phyloP scores from a whole-genome alignment of 2,888 invertebrate species.

The Cyaniris semiargus region DNA sequence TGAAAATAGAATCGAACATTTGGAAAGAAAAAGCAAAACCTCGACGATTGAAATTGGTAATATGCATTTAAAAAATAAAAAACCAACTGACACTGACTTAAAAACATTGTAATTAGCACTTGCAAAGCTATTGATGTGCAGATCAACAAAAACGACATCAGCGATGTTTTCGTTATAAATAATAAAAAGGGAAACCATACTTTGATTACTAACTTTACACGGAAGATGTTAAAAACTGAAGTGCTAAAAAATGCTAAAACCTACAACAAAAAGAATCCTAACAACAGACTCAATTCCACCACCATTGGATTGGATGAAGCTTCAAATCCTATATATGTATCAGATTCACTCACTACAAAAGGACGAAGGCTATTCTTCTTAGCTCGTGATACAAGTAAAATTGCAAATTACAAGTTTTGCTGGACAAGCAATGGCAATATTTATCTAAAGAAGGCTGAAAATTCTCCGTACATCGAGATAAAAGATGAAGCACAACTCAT shows the following conservation, averaged over 20 bases:
- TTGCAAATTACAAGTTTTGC: constrained; percentile 2
- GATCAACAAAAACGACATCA: neutral
- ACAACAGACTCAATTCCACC: neutral
- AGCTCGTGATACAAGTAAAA: constrained; percentile 18
- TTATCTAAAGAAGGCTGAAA: neutral
- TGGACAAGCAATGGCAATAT: constrained; percentile 6
- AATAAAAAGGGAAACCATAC: neutral
- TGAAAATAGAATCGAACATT: constrained; percentile 4
- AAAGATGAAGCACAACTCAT: neutral
- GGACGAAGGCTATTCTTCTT: neutral
- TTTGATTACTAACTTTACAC: neutral
- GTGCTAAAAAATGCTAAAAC: neutral
- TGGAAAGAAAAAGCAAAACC: constrained; percentile 4
- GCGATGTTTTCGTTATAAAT: neutral
- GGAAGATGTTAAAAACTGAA: neutral
- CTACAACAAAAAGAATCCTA: neutral
- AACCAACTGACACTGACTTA: neutral
- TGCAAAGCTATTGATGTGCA: neutral
- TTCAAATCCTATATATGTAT: neutral
- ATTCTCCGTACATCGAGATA: neutral
- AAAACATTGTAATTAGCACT: neutral
- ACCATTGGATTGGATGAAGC: neutral
- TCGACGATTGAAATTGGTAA: constrained; percentile 17
- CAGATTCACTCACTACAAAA: neutral
- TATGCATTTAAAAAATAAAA: neutral